Evolutionary conservation across 2,113 vertebrate genomes (phyloP).

Genomic region (Istiophorus platypterus): DNA sequence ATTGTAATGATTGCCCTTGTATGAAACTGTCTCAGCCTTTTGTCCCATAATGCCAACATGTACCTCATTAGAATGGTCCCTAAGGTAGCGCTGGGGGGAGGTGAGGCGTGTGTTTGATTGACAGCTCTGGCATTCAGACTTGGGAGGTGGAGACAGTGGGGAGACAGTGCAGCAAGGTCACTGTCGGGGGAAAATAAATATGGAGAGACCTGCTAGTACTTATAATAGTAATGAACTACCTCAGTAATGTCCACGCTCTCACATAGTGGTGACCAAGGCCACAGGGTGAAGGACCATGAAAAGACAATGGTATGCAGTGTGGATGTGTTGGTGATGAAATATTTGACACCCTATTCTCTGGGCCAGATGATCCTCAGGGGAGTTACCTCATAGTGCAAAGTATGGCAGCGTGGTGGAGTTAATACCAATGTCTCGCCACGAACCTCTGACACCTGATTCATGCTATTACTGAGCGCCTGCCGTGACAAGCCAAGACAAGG

Average conservation of each 20-base stretch:
- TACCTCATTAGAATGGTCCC: slow-evolving; percentile 76
- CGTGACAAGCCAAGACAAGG: slow-evolving; percentile 35
- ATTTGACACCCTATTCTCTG: slow-evolving; percentile 12
- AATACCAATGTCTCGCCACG: slow-evolving; percentile 1
- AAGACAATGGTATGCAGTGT: slow-evolving; percentile 37
- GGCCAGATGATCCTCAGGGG: slow-evolving; percentile 13
- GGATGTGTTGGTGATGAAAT: slow-evolving; percentile 31
- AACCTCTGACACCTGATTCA: slow-evolving; percentile 44
- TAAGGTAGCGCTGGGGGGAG: slow-evolving; percentile 47
- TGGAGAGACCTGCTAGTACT: slow-evolving; percentile 42
- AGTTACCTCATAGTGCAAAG: slow-evolving; percentile 3
- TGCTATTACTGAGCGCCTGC: slow-evolving; percentile 13
- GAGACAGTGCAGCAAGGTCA: slow-evolving; percentile 64
- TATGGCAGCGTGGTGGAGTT: not conserved
- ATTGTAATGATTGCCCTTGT: slow-evolving; percentile 7
- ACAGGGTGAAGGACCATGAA: slow-evolving; percentile 30
- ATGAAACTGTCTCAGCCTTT: slow-evolving; percentile 49
- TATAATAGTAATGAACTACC: slow-evolving; percentile 23
- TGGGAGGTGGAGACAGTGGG: slow-evolving; percentile 59
- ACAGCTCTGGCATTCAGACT: slow-evolving; percentile 80
- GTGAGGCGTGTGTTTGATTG: slow-evolving; percentile 69
- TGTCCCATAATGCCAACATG: slow-evolving; percentile 61
- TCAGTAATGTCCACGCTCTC: slow-evolving; percentile 24
- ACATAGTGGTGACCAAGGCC: slow-evolving; percentile 22
- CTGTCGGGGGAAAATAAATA: slow-evolving; percentile 66